Evolutionary conservation across 2,888 invertebrate species (phyloP).

Genomic region (Shargacucullia verbasci): DNA sequence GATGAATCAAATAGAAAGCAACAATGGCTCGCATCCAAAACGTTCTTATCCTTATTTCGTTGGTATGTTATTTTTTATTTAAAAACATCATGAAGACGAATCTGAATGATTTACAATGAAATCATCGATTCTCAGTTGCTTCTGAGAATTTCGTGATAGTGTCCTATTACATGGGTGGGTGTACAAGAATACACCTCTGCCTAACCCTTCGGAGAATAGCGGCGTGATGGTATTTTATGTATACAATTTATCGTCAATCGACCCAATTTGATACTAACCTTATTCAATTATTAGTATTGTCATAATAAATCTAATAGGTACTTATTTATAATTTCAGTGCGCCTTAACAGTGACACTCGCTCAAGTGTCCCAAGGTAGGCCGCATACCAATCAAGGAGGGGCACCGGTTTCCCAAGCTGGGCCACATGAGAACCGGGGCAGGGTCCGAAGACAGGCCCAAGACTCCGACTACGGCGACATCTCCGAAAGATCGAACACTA

Average conservation of each 20-base stretch:
- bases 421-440: slow-evolving; percentile 42
- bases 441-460: slow-evolving; percentile 28
- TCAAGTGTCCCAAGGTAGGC: slow-evolving; percentile 30
- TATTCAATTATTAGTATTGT: too few species aligned
- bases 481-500: slow-evolving; percentile 20
- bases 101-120: too few species aligned
- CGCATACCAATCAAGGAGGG: slow-evolving; percentile 33
- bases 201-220: too few species aligned
- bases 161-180: too few species aligned
- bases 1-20: slow-evolving; percentile 16
- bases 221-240: too few species aligned
- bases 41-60: slow-evolving; percentile 23
- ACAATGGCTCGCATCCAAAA: slow-evolving; percentile 40
- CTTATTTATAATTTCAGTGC: slow-evolving; percentile 34
- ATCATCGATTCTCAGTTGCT: too few species aligned
- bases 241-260: too few species aligned
- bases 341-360: slow-evolving; percentile 25
- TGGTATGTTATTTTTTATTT: slow-evolving; percentile 51
- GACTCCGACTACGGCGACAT: slow-evolving; percentile 24
- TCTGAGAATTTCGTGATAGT: too few species aligned
- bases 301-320: not conserved
- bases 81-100: too few species aligned
- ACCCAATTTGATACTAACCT: too few species aligned
- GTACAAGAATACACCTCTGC: too few species aligned
- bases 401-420: slow-evolving; percentile 20